Conservation (phyloP, 2,888 invertebrate species). For the Euplexia lucipara region DNA sequence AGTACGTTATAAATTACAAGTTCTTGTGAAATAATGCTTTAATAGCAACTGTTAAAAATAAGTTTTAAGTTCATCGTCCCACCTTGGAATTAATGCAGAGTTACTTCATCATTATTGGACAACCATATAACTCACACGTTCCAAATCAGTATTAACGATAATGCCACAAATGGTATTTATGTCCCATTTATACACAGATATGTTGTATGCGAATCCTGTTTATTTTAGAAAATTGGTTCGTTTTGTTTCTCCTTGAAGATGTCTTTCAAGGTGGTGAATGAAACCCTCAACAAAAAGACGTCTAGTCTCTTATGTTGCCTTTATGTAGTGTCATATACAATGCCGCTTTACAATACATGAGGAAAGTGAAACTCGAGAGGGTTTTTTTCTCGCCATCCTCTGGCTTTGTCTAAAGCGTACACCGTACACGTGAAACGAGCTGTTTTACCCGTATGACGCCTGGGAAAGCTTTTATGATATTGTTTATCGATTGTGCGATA, state of each 20-base stretch:
- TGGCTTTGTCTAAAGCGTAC: conserved; percentile 74
- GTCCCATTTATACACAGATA: conserved; percentile 35
- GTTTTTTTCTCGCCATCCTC: conserved; percentile 74
- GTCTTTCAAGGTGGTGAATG: conserved; percentile 64
- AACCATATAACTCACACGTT: conserved; percentile 66
- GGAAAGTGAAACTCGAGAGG: conserved; percentile 82
- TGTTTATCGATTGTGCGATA: conserved; percentile 72
- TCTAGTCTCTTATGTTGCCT: conserved; percentile 68
- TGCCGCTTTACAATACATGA: conserved; percentile 75
- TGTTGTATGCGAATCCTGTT: conserved; percentile 16
- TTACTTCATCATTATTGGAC: conserved; percentile 67
- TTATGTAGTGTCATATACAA: conserved; percentile 72
- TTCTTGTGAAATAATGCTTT: conserved; percentile 23
- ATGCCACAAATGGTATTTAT: conserved; percentile 36
- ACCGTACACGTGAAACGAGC: conserved; percentile 69
- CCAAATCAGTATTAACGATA: conserved; percentile 66
- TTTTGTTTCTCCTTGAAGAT: conserved; percentile 30
- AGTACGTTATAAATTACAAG: not conserved
- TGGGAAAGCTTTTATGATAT: conserved; percentile 80
- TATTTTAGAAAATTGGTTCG: conserved; percentile 15
- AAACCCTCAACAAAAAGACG: conserved; percentile 72
- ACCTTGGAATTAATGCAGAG: conserved; percentile 69
- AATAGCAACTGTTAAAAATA: conserved; percentile 22
- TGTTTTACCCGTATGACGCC: conserved; percentile 75
- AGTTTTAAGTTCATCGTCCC: conserved; percentile 67